phyloP scores from a whole-genome alignment of 2,113 vertebrate genomes.

The Ailuropoda melanoleuca region DNA sequence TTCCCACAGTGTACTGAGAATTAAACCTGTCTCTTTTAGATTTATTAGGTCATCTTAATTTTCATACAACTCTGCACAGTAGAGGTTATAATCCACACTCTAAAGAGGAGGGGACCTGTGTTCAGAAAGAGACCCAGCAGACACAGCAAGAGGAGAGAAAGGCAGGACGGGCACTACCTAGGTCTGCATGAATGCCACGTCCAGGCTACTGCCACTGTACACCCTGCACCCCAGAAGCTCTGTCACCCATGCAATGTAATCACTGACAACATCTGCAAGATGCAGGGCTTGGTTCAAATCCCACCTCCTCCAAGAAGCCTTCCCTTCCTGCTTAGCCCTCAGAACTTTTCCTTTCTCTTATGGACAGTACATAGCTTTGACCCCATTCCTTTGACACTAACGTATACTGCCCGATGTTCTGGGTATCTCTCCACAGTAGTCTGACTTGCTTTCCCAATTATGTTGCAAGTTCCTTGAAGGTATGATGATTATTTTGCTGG shows the following conservation, averaged over 20 bases:
- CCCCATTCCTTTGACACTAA: not conserved
- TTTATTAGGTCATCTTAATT: not conserved
- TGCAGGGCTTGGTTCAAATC: not conserved
- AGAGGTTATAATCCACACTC: not conserved
- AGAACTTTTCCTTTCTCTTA: not conserved
- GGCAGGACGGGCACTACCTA: not conserved
- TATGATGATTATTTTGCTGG: not conserved
- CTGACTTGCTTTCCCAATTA: not conserved
- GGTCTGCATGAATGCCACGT: not conserved
- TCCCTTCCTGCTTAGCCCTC: not conserved
- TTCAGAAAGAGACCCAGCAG: not conserved
- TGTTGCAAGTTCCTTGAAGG: not conserved
- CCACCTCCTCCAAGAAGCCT: not conserved
- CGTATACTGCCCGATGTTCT: not conserved
- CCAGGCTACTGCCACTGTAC: not conserved
- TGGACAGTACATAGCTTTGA: not conserved
- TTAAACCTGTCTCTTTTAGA: not conserved
- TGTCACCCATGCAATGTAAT: too few relatives aligned
- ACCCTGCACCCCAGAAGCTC: not conserved
- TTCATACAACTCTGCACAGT: not conserved
- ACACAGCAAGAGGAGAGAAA: not conserved
- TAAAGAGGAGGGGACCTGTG: not conserved
- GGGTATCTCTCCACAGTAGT: not conserved
- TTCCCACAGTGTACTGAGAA: not conserved
- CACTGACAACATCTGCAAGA: not conserved